Conservation (phyloP, 2,113 vertebrate species). For the Clinocottus analis region DNA sequence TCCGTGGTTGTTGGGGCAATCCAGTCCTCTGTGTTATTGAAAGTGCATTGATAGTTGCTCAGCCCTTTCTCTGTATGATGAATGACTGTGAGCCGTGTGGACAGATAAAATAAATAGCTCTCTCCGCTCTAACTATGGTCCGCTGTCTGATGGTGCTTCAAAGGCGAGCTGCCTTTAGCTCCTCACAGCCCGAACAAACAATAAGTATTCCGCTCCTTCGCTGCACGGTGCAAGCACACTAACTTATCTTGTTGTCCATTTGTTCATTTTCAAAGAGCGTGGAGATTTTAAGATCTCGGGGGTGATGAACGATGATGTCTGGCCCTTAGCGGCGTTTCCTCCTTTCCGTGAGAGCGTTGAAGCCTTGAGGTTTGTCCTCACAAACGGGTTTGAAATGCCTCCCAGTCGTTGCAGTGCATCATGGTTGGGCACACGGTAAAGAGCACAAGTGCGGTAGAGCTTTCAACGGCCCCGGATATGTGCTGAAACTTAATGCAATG, state of each 20-base stretch:
- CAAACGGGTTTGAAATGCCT: background rate
- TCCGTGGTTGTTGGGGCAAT: constrained; percentile 18
- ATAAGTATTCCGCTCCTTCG: constrained; percentile 29
- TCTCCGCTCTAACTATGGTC: constrained; percentile 37
- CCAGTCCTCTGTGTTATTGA: constrained; percentile 46
- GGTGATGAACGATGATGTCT: constrained; percentile 18
- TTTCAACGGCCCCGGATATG: constrained; percentile 27
- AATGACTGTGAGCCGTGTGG: constrained; percentile 51
- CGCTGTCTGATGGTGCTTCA: constrained; percentile 31
- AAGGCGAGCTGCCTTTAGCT: constrained; percentile 28
- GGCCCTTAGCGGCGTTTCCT: background rate
- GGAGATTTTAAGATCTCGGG: constrained; percentile 11
- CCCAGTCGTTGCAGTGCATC: background rate
- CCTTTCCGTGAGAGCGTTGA: background rate
- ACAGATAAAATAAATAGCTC: constrained; percentile 64
- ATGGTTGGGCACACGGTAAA: constrained; percentile 1
- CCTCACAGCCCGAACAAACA: constrained; percentile 42
- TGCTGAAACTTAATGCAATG: constrained; percentile 23
- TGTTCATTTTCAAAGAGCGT: constrained; percentile 16
- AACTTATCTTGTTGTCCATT: constrained; percentile 25
- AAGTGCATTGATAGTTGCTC: constrained; percentile 52
- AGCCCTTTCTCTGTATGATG: constrained; percentile 58
- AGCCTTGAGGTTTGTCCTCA: background rate
- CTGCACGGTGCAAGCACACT: background rate
- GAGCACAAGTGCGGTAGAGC: constrained; percentile 1